These are phyloP conservation scores for Cylloceria caligata DNA, from an alignment of 2,888 invertebrate species.

Conservation along the genomic window DNA sequence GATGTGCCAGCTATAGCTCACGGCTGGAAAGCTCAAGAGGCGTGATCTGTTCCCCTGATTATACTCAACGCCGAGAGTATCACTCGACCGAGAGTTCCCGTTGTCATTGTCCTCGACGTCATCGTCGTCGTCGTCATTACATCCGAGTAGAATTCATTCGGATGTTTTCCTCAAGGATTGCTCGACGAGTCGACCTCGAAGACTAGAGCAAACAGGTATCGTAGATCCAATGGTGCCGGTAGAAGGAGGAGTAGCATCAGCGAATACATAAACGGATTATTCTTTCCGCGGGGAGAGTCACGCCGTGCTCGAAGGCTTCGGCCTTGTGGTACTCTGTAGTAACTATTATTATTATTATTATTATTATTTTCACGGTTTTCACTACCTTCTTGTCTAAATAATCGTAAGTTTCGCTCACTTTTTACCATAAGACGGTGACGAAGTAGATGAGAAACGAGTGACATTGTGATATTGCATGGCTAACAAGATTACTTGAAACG, in stretches of 20 bases:
- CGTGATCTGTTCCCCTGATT: slow-evolving; percentile 32
- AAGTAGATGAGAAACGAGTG: neutral
- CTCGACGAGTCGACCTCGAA: slow-evolving; percentile 24
- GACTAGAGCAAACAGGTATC: neutral
- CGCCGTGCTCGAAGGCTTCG: neutral
- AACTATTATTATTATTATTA: slow-evolving; percentile 3
- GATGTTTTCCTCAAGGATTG: slow-evolving; percentile 45
- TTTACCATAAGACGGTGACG: neutral
- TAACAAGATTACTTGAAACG: slow-evolving; percentile 18
- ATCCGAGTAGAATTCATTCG: slow-evolving; percentile 26
- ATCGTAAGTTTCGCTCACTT: neutral
- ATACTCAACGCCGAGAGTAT: slow-evolving; percentile 32
- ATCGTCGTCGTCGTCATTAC: neutral
- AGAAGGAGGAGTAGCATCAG: slow-evolving; percentile 13
- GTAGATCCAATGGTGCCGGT: slow-evolving; percentile 21
- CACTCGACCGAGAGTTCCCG: slow-evolving; percentile 36
- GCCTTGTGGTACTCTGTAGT: neutral
- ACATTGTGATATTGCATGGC: neutral
- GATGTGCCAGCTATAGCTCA: neutral
- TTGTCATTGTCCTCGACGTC: neutral
- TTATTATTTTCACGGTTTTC: neutral
- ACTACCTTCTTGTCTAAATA: neutral
- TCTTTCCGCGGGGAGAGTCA: slow-evolving; percentile 10
- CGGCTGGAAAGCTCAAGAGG: neutral
- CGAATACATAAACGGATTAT: slow-evolving; percentile 26